phyloP scores from a whole-genome alignment of 2,888 invertebrate species.

The Diarsia brunnea region DNA sequence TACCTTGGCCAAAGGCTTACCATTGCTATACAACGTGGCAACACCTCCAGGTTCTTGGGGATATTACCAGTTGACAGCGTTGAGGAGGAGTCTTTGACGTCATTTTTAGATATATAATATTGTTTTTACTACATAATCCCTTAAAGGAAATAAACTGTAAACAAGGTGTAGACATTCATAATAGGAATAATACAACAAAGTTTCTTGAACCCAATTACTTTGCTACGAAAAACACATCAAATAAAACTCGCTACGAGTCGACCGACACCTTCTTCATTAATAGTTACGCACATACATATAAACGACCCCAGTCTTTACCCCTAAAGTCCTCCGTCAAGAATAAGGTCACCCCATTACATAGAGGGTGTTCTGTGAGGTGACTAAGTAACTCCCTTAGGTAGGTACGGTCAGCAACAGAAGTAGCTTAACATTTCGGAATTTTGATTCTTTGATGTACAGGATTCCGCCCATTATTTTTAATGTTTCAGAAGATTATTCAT shows the following conservation, averaged over 20 bases:
- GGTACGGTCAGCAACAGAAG: too few relatives aligned
- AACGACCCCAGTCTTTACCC: constrained; percentile 5
- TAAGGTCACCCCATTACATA: constrained; percentile 34
- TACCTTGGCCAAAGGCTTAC: too few relatives aligned
- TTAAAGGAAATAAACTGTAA: background rate
- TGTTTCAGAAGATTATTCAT: too few relatives aligned
- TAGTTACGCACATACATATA: constrained; percentile 12
- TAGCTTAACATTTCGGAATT: too few relatives aligned
- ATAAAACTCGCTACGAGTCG: constrained; percentile 20
- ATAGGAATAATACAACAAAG: background rate
- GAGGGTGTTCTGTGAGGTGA: constrained; percentile 22
- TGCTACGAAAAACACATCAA: background rate
- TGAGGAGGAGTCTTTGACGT: too few relatives aligned
- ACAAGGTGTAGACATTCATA: background rate
- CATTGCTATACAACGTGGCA: too few relatives aligned
- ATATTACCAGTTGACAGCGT: too few relatives aligned
- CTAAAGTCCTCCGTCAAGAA: constrained; percentile 28
- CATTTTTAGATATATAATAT: too few relatives aligned
- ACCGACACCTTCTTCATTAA: constrained; percentile 24
- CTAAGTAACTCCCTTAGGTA: constrained; percentile 29
- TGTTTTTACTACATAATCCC: too few relatives aligned
- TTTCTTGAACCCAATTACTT: constrained; percentile 6
- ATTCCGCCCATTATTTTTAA: too few relatives aligned
- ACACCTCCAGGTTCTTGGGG: too few relatives aligned
- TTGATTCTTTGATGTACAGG: too few relatives aligned